Base-by-base conservation (phyloP, 2,888 invertebrate genomes). In the Neria commutata region DNA sequence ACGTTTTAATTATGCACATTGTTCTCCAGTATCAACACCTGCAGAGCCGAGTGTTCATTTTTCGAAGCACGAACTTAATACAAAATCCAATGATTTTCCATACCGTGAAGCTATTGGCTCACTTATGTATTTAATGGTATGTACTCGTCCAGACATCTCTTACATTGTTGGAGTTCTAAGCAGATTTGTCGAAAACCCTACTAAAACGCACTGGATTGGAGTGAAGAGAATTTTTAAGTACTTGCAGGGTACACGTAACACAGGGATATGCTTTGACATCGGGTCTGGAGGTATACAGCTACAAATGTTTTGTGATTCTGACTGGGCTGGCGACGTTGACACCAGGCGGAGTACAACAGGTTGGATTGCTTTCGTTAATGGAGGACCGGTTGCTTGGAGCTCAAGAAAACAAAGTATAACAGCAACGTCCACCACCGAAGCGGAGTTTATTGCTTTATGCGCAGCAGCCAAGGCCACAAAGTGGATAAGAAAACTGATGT, bases 221-320 rank as follows among this genome's bases (percentile, higher is more conserved):
- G 54, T 62, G 1, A 66, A 67, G 56, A 14, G 63, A 33, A 55
- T 65, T 21, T 42, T 64, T 5, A 62, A 53, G 56, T 64, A 58
- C 33, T 45, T 63, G 6, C 58, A 55, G 23, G 63, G 58, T 21
- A 61, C 61, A n/a, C n/a, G n/a, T n/a, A n/a, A n/a, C n/a, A n/a
- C n/a, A n/a, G n/a, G n/a, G n/a, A n/a, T n/a, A n/a, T n/a, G n/a
- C n/a, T n/a, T n/a, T n/a, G n/a, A n/a, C n/a, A n/a, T n/a, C n/a
- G n/a, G n/a, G n/a, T n/a, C n/a, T n/a, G n/a, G n/a, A n/a, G n/a
- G n/a, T n/a, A n/a, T n/a, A n/a, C n/a, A n/a, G n/a, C n/a, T n/a
- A n/a, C n/a, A n/a, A n/a, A n/a, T n/a, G n/a, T 52, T 47, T 48
- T 60, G 34, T 23, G 59, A 59, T 45, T 49, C 49, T 19, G 58